These are phyloP conservation scores for Yponomeuta sedellus DNA, from an alignment of 2,888 invertebrate species.

Conservation along the genomic window DNA sequence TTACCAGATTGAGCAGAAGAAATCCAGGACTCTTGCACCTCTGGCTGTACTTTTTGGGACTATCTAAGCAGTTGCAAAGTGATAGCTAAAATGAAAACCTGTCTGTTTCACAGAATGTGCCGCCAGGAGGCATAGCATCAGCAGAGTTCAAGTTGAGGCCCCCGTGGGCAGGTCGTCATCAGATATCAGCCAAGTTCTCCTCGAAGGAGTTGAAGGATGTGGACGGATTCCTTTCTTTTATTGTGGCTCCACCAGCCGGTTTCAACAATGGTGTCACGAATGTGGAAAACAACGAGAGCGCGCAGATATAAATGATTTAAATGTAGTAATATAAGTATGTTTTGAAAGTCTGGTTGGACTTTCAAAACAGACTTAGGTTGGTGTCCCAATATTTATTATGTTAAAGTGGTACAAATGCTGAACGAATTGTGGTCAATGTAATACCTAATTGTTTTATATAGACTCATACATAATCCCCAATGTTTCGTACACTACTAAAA, in stretches of 20 bases:
- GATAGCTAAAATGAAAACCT: neutral
- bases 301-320: neutral
- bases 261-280: conserved; percentile 50
- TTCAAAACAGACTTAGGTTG: too few species aligned
- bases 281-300: conserved; percentile 41
- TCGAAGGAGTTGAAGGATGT: conserved; percentile 93
- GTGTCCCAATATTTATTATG: too few species aligned
- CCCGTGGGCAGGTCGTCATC: conserved; percentile 85
- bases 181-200: conserved; percentile 90
- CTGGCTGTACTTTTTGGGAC: too few species aligned
- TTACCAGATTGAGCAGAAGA: too few species aligned
- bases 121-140: conserved; percentile 81
- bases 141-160: conserved; percentile 87
- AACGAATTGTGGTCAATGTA: too few species aligned
- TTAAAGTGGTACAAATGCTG: too few species aligned
- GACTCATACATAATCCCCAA: neutral
- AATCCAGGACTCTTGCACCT: too few species aligned
- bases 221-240: conserved; percentile 89
- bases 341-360: too few species aligned
- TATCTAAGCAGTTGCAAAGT: neutral
- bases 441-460: too few species aligned
- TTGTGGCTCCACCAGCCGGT: conserved; percentile 73
- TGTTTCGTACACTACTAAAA: neutral
- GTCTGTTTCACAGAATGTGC: conserved; percentile 59
- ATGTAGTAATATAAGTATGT: too few species aligned